These are phyloP conservation scores for Smittia aterrima DNA, from an alignment of 2,888 invertebrate species.

Conservation along the genomic window DNA sequence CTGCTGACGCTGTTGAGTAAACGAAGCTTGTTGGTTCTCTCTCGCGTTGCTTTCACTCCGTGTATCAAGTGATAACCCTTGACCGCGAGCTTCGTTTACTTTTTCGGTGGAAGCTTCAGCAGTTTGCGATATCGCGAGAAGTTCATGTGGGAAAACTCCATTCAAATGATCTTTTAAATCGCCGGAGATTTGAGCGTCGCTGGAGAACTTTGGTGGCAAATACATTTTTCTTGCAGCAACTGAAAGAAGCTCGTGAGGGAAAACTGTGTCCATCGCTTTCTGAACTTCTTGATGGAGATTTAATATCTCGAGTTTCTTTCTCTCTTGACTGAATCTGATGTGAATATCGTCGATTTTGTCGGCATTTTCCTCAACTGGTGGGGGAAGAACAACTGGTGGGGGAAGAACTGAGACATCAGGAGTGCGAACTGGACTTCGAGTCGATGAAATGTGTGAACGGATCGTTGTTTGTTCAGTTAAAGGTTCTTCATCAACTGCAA, in stretches of 20 bases:
- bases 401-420: too few species aligned
- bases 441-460: too few species aligned
- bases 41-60: too few species aligned
- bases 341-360: too few species aligned
- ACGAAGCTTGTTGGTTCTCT: background rate
- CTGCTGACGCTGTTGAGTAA: background rate
- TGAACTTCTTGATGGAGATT: background rate
- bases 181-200: background rate
- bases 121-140: background rate
- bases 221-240: background rate
- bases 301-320: too few species aligned
- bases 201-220: background rate
- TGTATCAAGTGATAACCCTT: background rate
- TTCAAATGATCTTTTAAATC: background rate
- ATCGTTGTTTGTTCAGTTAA: too few species aligned
- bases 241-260: background rate
- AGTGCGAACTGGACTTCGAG: too few species aligned
- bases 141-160: background rate
- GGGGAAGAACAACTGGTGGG: too few species aligned
- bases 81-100: background rate
- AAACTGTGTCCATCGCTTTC: background rate
- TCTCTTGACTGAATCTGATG: too few species aligned
- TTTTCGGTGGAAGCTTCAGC: background rate
- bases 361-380: too few species aligned
- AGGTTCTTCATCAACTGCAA: background rate